Conservation (phyloP, 2,113 vertebrate genomes). For the Paradoxurus hermaphroditus region DNA sequence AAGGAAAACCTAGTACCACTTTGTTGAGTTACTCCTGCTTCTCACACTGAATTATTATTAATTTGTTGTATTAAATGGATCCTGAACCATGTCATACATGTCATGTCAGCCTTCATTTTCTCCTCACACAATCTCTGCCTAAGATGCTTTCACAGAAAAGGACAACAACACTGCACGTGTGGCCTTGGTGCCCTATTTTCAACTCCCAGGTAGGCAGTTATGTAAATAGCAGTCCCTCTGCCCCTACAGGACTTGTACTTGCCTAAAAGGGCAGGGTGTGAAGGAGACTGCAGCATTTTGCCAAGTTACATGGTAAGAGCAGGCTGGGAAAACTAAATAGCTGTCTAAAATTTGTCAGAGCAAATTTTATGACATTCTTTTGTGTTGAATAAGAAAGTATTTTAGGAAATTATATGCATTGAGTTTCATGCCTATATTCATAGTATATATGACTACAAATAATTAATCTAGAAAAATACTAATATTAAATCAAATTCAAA, state of each 20-base stretch:
- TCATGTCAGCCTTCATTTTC: neutral
- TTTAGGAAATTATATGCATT: neutral
- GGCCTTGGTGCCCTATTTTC: neutral
- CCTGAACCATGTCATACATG: neutral
- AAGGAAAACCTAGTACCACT: neutral
- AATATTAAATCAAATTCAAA: neutral
- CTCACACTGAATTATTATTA: neutral
- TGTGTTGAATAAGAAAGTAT: neutral
- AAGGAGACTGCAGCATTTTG: neutral
- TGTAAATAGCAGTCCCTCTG: neutral
- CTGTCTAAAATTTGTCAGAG: neutral
- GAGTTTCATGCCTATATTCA: neutral
- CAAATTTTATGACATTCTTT: neutral
- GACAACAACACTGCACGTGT: neutral
- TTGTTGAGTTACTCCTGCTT: neutral
- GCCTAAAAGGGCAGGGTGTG: neutral
- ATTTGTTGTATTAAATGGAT: neutral
- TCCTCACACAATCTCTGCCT: neutral
- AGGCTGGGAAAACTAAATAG: neutral
- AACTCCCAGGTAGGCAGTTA: neutral
- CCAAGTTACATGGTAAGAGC: neutral
- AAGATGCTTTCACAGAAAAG: neutral
- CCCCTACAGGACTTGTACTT: neutral
- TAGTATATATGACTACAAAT: neutral
- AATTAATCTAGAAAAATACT: neutral